Base-by-base conservation (phyloP, 2,113 vertebrate genomes). In the Hylia prasina region DNA sequence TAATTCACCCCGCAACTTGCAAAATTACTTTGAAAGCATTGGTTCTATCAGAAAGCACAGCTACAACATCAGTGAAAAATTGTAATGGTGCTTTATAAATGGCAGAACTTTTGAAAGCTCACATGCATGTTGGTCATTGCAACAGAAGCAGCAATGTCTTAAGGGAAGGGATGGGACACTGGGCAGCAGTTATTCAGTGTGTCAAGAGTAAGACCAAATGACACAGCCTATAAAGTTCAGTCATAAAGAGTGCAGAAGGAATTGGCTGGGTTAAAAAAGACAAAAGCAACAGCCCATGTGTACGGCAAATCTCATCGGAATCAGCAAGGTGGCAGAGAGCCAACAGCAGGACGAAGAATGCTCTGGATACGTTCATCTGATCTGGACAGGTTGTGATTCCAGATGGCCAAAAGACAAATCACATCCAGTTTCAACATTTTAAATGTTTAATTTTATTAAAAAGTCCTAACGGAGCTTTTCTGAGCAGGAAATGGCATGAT, bases 331-430 rank as follows among this genome's bases (percentile, higher is more conserved):
- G 47, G 88, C 94, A 80, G 35, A 73, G 37, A 95, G 61, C 72
- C 86, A 97, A 82, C 8, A 45, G 85, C 82, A 84, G 60, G 45
- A 92, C 70, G 69, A 87, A 76, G 88, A 96, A 96, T 86, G 82
- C 91, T 97, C 91, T 16, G 64, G 94, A 94, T 96, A 86, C 8
- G 6, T 95, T 83, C 60, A 90, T 80, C 24, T 64, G 72, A 95
- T 90, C 87, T 50, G 95, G 97, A 97, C 96, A 97, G 95, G 97
- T 90, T 97, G 97, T 75, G 77, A 70, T 93, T 97, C 95, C 97
- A 97, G 97, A 97, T 98, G 97, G 97, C 82, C 78, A 76, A 91
- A 93, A 95, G 35, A 82, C 69, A 94, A 76, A 82, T 58, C 78
- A 69, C 78, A 94, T 91, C 77, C 89, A 77, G 79, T 94, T 50